phyloP scores from a whole-genome alignment of 2,888 invertebrate genomes.

The Emmelina monodactyla region DNA sequence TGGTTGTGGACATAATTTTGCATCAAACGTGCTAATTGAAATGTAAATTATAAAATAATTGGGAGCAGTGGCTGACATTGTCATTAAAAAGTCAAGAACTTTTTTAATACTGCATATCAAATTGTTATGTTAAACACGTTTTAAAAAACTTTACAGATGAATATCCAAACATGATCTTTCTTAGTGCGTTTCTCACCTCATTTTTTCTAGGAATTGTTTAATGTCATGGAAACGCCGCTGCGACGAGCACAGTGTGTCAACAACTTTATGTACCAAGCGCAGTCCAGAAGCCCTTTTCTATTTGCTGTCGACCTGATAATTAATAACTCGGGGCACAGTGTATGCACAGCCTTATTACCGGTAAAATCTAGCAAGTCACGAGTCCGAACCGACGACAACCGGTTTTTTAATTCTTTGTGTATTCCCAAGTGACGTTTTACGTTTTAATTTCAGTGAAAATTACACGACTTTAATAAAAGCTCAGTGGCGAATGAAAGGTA shows the following conservation, averaged over 20 bases:
- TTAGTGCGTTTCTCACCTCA: slow-evolving; percentile 46
- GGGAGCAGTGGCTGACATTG: too few species aligned
- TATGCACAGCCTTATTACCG: slow-evolving; percentile 65
- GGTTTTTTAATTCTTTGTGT: slow-evolving; percentile 41
- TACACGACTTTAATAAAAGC: slow-evolving; percentile 28
- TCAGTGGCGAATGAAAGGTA: slow-evolving; percentile 34
- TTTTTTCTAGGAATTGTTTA: slow-evolving; percentile 57
- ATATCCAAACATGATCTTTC: neutral
- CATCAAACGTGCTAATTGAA: too few species aligned
- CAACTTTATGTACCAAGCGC: slow-evolving; percentile 52
- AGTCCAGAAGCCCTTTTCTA: slow-evolving; percentile 57
- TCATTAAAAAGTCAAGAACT: too few species aligned
- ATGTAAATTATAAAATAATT: too few species aligned
- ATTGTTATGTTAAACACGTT: too few species aligned
- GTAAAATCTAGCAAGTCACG: slow-evolving; percentile 66
- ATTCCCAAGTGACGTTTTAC: slow-evolving; percentile 11
- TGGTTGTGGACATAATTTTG: neutral
- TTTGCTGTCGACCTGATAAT: slow-evolving; percentile 66
- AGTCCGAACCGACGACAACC: slow-evolving; percentile 45
- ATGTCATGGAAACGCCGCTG: slow-evolving; percentile 54
- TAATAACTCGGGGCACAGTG: slow-evolving; percentile 60
- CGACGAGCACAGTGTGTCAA: slow-evolving; percentile 47
- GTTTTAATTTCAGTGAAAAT: slow-evolving; percentile 16
- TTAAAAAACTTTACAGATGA: too few species aligned
- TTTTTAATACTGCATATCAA: too few species aligned